These are phyloP conservation scores for Hemibagrus wyckioides DNA, from an alignment of 2,113 vertebrate genomes.

Conservation along the genomic window DNA sequence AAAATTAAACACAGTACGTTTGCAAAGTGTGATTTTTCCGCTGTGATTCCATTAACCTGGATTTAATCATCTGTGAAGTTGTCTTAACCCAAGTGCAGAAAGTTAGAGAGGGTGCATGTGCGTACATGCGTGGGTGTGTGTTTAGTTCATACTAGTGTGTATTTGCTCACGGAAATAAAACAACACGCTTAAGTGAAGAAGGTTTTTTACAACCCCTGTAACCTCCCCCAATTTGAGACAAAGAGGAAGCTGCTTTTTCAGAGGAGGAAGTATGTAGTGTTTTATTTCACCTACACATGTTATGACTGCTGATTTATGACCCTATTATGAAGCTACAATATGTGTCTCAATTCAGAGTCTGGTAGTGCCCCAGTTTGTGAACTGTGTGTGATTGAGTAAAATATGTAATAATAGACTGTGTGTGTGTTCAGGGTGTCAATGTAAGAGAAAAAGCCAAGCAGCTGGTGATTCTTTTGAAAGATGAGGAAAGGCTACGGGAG, in stretches of 20 bases:
- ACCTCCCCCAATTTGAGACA: neutral
- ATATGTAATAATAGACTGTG: neutral
- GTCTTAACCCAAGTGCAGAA: neutral
- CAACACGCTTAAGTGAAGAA: neutral
- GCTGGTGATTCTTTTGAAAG: slow-evolving; percentile 86
- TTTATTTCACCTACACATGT: neutral
- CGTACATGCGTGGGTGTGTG: too few relatives aligned
- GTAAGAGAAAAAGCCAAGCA: slow-evolving; percentile 93
- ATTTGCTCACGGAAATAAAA: neutral
- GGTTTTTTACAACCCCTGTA: neutral
- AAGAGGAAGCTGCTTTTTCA: slow-evolving; percentile 1
- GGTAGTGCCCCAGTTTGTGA: neutral
- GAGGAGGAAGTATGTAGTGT: neutral
- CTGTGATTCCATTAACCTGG: neutral
- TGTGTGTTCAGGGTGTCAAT: slow-evolving; percentile 78
- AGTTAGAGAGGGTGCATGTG: neutral
- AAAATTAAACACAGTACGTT: neutral
- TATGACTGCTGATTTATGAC: neutral
- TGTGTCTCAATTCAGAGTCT: neutral
- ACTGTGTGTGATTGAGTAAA: neutral
- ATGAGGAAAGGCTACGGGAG: slow-evolving; percentile 87
- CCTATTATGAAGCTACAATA: neutral
- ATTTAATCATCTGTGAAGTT: neutral
- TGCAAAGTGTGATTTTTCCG: neutral
- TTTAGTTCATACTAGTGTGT: neutral